phyloP scores from a whole-genome alignment of 2,113 vertebrate species.

The Prunella himalayana region DNA sequence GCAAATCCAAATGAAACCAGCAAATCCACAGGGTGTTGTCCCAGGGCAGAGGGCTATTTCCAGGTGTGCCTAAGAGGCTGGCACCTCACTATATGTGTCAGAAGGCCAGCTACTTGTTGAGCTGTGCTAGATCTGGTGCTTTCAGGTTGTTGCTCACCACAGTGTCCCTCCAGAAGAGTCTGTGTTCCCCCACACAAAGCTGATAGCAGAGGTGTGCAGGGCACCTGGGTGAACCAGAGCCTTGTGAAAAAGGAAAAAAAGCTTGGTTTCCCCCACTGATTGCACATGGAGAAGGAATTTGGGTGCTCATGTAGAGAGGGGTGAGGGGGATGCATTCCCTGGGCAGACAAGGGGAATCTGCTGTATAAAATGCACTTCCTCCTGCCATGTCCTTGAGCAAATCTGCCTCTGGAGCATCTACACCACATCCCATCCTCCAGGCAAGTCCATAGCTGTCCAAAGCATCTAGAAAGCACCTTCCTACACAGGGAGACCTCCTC shows the following conservation, averaged over 20 bases:
- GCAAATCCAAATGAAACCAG: not conserved
- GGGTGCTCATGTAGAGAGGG: not conserved
- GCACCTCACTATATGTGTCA: not conserved
- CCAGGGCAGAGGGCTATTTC: not conserved
- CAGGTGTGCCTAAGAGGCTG: not conserved
- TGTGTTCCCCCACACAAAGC: accelerated
- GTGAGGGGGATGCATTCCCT: not conserved
- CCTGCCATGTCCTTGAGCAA: not conserved
- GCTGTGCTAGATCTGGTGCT: not conserved
- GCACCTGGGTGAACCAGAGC: not conserved
- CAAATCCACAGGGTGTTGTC: not conserved
- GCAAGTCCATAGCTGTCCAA: accelerated
- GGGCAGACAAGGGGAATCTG: not conserved
- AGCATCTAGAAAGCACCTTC: not conserved
- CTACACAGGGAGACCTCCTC: not conserved
- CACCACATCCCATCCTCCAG: not conserved
- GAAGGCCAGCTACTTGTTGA: not conserved
- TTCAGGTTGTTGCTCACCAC: not conserved
- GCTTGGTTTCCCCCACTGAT: not conserved
- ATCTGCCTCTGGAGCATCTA: not conserved
- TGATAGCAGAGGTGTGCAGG: not conserved
- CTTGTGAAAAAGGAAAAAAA: not conserved
- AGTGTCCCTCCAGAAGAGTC: not conserved
- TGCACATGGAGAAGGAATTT: not conserved
- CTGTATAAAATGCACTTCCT: not conserved